Conservation (phyloP, 2,888 invertebrate genomes). For the Allacma fusca region DNA sequence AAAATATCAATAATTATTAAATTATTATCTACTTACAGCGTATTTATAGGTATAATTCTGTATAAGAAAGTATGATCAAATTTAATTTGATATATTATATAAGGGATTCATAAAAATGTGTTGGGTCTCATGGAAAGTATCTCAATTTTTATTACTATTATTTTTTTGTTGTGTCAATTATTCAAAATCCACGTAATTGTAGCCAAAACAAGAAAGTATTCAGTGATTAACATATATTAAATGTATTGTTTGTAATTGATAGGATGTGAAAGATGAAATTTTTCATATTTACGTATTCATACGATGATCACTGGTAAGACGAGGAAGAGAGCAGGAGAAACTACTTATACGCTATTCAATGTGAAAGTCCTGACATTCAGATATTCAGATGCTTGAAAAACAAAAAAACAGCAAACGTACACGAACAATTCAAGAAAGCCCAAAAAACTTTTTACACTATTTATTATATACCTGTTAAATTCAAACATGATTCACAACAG, state of each 20-base stretch:
- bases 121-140: conserved; percentile 47
- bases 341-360: conserved; percentile 25
- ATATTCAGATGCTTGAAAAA: conserved; percentile 23
- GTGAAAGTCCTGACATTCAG: conserved; percentile 24
- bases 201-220: conserved; percentile 45
- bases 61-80: conserved; percentile 36
- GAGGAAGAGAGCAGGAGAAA: conserved; percentile 1
- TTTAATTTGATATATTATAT: conserved; percentile 29
- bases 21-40: conserved; percentile 33
- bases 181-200: conserved; percentile 40
- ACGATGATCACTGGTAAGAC: background rate
- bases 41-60: conserved; percentile 31
- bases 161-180: conserved; percentile 39
- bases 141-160: conserved; percentile 45
- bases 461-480: conserved; percentile 18
- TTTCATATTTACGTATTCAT: conserved; percentile 41
- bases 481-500: conserved; percentile 18
- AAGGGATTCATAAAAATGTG: conserved; percentile 34
- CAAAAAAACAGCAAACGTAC: conserved; percentile 21
- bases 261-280: conserved; percentile 33
- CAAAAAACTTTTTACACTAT: conserved; percentile 33
- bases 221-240: conserved; percentile 32
- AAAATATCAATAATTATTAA: conserved; percentile 32
- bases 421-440: conserved; percentile 27
- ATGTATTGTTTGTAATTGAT: conserved; percentile 41